Conservation (phyloP, 1,140 invertebrate species). For the Saccostrea glomerata region DNA sequence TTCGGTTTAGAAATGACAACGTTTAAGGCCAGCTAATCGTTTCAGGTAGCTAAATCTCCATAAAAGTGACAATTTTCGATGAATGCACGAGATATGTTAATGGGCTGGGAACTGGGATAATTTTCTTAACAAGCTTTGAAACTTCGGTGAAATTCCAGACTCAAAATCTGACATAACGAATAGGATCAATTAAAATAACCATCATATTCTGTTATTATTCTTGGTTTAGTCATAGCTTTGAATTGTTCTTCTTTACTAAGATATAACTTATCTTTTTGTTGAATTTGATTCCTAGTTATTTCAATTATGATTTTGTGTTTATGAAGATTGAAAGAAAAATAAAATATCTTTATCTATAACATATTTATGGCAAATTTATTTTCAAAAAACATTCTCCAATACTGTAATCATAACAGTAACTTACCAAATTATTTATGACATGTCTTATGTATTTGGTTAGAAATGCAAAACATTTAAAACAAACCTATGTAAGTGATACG, state of each 20-base stretch:
- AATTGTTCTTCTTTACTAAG: neutral
- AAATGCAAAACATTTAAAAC: too few species aligned
- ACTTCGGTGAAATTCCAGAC: neutral
- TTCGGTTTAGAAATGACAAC: neutral
- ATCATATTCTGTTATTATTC: conserved; percentile 6
- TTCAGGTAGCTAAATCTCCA: neutral
- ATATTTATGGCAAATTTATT: too few species aligned
- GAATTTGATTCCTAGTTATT: neutral
- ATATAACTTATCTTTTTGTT: neutral
- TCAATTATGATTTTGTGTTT: neutral
- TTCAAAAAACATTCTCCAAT: too few species aligned
- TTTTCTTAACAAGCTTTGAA: neutral
- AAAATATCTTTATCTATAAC: too few species aligned
- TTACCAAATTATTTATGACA: too few species aligned
- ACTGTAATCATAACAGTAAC: too few species aligned
- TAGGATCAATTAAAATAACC: conserved; percentile 1
- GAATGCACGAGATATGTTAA: neutral
- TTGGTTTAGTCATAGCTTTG: neutral
- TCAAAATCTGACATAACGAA: conserved; percentile 18
- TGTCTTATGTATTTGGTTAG: too few species aligned
- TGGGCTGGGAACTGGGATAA: conserved; percentile 14
- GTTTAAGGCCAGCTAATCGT: conserved; percentile 3
- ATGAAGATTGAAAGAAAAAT: too few species aligned
- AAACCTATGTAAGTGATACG: neutral
- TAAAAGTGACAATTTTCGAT: neutral